Conservation (phyloP, 1,140 invertebrate genomes). For the Neelides sp. region DNA sequence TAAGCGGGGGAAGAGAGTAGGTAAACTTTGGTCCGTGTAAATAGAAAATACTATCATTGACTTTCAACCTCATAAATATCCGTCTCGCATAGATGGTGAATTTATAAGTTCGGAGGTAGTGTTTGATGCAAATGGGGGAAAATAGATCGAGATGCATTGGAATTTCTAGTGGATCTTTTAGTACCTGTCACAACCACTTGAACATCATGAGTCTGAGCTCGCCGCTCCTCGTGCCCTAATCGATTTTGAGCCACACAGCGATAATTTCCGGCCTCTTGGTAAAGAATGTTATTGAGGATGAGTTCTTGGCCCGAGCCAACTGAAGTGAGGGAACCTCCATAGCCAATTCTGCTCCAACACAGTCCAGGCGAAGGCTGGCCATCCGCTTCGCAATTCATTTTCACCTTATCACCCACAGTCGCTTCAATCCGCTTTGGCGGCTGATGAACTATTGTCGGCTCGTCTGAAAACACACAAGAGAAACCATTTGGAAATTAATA, state of each 20-base stretch:
- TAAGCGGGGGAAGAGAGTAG: too few species aligned
- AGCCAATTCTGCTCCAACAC: constrained; percentile 31
- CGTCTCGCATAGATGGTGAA: too few species aligned
- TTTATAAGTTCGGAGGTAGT: too few species aligned
- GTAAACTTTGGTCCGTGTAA: too few species aligned
- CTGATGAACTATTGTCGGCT: constrained; percentile 32
- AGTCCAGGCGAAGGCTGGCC: constrained; percentile 32
- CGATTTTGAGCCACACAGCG: constrained; percentile 44
- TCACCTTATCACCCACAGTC: constrained; percentile 66
- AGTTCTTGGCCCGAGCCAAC: constrained; percentile 47
- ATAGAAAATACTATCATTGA: too few species aligned
- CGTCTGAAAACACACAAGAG: constrained; percentile 28
- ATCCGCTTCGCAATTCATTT: constrained; percentile 66
- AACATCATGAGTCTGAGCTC: constrained; percentile 40
- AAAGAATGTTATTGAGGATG: constrained; percentile 52
- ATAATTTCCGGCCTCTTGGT: constrained; percentile 63
- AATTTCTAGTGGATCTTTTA: constrained; percentile 18
- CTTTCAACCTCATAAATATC: too few species aligned
- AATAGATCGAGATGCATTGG: too few species aligned
- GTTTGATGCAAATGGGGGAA: too few species aligned
- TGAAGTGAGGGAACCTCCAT: constrained; percentile 42
- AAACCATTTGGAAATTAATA: neutral
- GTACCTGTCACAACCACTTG: constrained; percentile 46
- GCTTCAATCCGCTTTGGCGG: constrained; percentile 57
- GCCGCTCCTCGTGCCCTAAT: constrained; percentile 32